phyloP scores from a whole-genome alignment of 1,140 invertebrate genomes.

The Heterodera schachtii region DNA sequence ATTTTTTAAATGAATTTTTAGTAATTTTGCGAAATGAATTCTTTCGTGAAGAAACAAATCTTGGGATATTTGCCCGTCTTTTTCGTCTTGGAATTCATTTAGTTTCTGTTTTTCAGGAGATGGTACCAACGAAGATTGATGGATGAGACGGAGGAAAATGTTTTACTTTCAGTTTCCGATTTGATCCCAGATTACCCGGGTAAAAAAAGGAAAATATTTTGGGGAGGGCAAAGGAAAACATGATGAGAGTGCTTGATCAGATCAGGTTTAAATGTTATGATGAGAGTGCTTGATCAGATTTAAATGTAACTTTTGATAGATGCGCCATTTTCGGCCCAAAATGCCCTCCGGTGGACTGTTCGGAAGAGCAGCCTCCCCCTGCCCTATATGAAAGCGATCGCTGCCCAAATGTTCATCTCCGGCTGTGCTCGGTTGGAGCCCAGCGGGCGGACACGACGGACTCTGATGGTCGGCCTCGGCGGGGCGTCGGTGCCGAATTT shows the following conservation, averaged over 20 bases:
- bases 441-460: neutral
- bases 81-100: too few relatives aligned
- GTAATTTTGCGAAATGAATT: neutral
- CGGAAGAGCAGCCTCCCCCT: neutral
- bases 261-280: neutral
- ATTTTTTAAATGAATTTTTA: too few relatives aligned
- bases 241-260: too few relatives aligned
- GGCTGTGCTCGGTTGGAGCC: neutral
- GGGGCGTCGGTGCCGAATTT: conserved; percentile 5
- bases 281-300: neutral
- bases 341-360: conserved; percentile 7
- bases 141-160: neutral
- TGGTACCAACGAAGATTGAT: conserved; percentile 16
- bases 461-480: conserved; percentile 18
- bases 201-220: neutral
- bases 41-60: too few relatives aligned
- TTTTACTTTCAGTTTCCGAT: neutral
- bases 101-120: neutral
- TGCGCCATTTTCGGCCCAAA: conserved; percentile 5
- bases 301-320: conserved; percentile 10
- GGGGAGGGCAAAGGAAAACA: too few relatives aligned
- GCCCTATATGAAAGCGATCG: conserved; percentile 1
- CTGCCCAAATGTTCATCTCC: conserved; percentile 1
- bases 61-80: too few relatives aligned
- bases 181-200: conserved; percentile 12